A percentile compares a stretch with the other conserved stretches of the same genome.
Conservation (phyloP, 1,140 invertebrate genomes). For the Procambarus clarkii region DNA sequence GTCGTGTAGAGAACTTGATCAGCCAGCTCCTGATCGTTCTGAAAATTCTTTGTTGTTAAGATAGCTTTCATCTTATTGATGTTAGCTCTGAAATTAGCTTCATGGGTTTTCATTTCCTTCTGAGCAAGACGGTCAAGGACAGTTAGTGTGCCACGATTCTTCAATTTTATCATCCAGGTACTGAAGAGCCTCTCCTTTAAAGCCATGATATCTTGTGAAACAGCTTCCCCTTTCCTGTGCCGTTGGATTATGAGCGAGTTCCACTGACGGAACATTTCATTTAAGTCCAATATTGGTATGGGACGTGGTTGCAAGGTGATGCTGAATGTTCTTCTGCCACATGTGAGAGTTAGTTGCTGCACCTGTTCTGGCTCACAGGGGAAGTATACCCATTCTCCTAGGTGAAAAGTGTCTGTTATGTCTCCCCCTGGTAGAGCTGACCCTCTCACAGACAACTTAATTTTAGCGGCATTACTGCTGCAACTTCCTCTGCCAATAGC, state of each 20-base stretch:
- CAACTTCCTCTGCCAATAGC: conserved; percentile 6
- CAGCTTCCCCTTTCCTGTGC: not conserved
- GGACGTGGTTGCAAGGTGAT: not conserved
- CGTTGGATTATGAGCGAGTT: conserved; percentile 48
- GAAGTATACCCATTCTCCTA: conserved; percentile 50
- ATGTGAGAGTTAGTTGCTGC: not conserved
- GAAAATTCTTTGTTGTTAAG: conserved; percentile 12
- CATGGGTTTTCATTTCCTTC: not conserved
- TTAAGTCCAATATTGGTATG: not conserved
- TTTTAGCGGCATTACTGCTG: not conserved
- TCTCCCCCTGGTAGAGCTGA: conserved; percentile 18
- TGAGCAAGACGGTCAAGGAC: not conserved
- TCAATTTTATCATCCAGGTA: not conserved
- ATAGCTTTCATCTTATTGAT: conserved; percentile 56
- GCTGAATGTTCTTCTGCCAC: not conserved
- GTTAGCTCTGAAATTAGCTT: conserved; percentile 37
- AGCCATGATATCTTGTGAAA: conserved; percentile 34
- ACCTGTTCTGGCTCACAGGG: not conserved
- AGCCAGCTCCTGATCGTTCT: conserved; percentile 47
- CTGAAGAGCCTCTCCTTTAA: conserved; percentile 49
- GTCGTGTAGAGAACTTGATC: conserved; percentile 58
- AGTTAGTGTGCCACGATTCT: not conserved
- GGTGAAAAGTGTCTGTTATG: not conserved
- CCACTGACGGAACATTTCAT: conserved; percentile 58
- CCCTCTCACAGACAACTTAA: conserved; percentile 41